Evolutionary conservation across 2,888 invertebrate genomes (phyloP), one percentile per base, ranked within the genome.

Genomic region (Phortica okadai): DNA sequence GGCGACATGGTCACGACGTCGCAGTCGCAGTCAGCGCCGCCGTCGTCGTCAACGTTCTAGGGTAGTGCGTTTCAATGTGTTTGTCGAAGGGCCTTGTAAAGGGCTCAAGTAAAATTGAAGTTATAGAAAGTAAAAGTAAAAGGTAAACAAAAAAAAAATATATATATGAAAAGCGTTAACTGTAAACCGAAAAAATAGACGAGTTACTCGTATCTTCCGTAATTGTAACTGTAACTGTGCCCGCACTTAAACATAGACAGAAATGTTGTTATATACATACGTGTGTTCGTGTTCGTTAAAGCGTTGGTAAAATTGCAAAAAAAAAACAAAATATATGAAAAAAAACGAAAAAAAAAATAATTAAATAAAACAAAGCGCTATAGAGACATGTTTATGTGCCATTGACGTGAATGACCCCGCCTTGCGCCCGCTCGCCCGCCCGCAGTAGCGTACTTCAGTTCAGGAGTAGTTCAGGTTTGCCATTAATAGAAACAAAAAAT

Each of bases 201-300:
- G 33, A 33, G 33, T 33, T 4, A 33, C 2, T 33, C 33, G 33
- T 33, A 33, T 33, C 50, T 14, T 50, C 50, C 50, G 50, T 50
- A 50, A 50, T 14, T 14, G 50, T 50, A 50, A 50, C 50, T 14
- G 50, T 50, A 50, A 50, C 50, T 50, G 50, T 50, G 50, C 50
- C 50, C 50, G 50, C 14, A 50, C 50, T 50, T 50, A 50, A 50
- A 50, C 50, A 50, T 50, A 50, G 33, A 33, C 33, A 33, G 10
- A 50, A 50, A 50, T 50, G 50, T 50, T 11, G 50, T 50, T 50
- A 14, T 50, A 50, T 14, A 50, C 8, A 14, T 14, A 50, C 50
- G 50, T 50, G 50, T 50, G 50, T 50, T 50, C 50, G 50, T 50
- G 50, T 50, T 50, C 50, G 50, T 50, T 50, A 50, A 50, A 50